Evolutionary conservation across 1,140 invertebrate species (phyloP).

Genomic region (Trichomalopsis sarcophagae): DNA sequence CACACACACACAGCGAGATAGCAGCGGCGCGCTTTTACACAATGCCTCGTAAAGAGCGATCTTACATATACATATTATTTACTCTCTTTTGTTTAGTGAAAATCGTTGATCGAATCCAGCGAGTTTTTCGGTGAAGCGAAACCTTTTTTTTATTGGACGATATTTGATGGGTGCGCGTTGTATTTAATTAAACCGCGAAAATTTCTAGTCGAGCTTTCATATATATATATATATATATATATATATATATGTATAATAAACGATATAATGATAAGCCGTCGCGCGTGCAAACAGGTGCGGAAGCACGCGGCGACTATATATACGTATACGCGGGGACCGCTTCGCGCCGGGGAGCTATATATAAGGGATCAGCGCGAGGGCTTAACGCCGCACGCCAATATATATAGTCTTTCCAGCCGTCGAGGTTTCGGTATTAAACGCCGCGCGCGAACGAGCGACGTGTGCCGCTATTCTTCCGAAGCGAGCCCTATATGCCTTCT

Average conservation of each 20-base stretch:
- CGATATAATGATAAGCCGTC: background rate
- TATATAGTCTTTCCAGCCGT: slow-evolving; percentile 60
- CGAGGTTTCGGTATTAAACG: slow-evolving; percentile 65
- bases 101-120: background rate
- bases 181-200: too few relatives aligned
- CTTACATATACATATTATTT: slow-evolving; percentile 36
- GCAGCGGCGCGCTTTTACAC: slow-evolving; percentile 54
- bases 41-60: slow-evolving; percentile 51
- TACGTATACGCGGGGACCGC: background rate
- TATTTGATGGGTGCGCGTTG: too few relatives aligned
- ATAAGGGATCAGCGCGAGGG: slow-evolving; percentile 65
- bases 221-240: too few relatives aligned
- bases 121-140: too few relatives aligned
- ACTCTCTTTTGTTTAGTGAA: slow-evolving; percentile 20
- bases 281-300: slow-evolving; percentile 35
- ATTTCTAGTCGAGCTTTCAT: too few relatives aligned
- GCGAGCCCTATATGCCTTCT: background rate
- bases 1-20: background rate
- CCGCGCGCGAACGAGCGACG: slow-evolving; percentile 50
- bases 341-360: slow-evolving; percentile 4
- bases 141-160: too few relatives aligned
- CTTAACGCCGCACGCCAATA: slow-evolving; percentile 69
- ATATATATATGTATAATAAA: too few relatives aligned
- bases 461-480: slow-evolving; percentile 10
- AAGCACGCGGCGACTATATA: slow-evolving; percentile 1